phyloP scores from a whole-genome alignment of 2,888 invertebrate species.

The Acronicta alni region DNA sequence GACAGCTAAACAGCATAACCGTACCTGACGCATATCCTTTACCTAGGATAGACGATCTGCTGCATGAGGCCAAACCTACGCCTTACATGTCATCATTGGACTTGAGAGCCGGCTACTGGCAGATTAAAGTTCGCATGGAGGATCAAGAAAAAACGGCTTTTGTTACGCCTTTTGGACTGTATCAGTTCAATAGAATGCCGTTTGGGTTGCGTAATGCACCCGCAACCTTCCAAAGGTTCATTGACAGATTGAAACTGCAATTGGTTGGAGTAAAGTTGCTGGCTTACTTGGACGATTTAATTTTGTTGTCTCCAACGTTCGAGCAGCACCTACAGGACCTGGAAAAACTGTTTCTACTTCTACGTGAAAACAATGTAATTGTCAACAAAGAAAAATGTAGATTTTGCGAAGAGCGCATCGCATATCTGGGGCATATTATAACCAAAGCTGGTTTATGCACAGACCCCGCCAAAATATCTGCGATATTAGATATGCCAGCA shows the following conservation, averaged over 20 bases:
- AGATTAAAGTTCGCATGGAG: slow-evolving; percentile 26
- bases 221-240: slow-evolving; percentile 61
- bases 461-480: slow-evolving; percentile 44
- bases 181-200: slow-evolving; percentile 62
- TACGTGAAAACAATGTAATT: not conserved
- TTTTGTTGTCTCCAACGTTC: slow-evolving; percentile 50
- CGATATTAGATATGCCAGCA: slow-evolving; percentile 35
- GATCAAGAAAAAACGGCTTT: slow-evolving; percentile 11
- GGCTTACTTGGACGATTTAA: slow-evolving; percentile 60
- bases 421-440: slow-evolving; percentile 4
- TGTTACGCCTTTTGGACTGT: slow-evolving; percentile 15
- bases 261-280: slow-evolving; percentile 35
- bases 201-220: slow-evolving; percentile 50
- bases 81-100: slow-evolving; percentile 58
- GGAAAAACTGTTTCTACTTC: not conserved
- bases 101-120: slow-evolving; percentile 57
- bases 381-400: slow-evolving; percentile 5
- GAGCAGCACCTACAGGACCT: slow-evolving; percentile 51
- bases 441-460: slow-evolving; percentile 33
- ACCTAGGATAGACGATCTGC: slow-evolving; percentile 69
- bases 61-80: slow-evolving; percentile 58
- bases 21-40: slow-evolving; percentile 9
- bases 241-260: slow-evolving; percentile 54
- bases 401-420: not conserved
- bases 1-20: slow-evolving; percentile 8